Evolutionary conservation across 1,140 invertebrate genomes (phyloP).

Genomic region (Meloidogyne hapla): DNA sequence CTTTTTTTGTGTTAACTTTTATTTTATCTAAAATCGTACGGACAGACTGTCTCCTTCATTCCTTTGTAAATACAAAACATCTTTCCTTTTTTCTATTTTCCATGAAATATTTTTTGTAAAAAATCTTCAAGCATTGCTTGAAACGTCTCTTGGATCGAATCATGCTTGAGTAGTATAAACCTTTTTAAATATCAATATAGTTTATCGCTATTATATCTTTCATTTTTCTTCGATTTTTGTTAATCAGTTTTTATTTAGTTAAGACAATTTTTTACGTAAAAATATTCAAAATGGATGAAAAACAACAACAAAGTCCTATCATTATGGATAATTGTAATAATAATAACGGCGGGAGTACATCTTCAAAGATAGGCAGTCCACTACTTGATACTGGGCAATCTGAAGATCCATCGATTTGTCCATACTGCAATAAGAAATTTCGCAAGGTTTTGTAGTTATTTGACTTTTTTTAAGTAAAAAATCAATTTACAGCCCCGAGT

Average conservation of each 20-base stretch:
- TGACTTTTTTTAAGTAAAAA: background rate
- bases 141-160: too few relatives aligned
- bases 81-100: too few relatives aligned
- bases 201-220: too few relatives aligned
- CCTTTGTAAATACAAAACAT: too few relatives aligned
- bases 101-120: too few relatives aligned
- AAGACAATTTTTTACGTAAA: background rate
- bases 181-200: too few relatives aligned
- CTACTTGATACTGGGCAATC: slow-evolving; percentile 36
- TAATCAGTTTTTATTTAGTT: background rate
- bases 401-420: slow-evolving; percentile 44
- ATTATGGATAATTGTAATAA: background rate
- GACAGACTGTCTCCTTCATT: too few relatives aligned
- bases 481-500: slow-evolving; percentile 52
- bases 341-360: background rate
- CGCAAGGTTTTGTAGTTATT: slow-evolving; percentile 44
- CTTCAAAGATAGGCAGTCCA: slow-evolving; percentile 34
- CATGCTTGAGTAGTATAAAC: too few relatives aligned
- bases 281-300: background rate
- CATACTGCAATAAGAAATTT: slow-evolving; percentile 55
- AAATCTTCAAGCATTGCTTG: too few relatives aligned
- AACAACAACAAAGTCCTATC: background rate
- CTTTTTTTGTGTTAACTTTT: background rate
- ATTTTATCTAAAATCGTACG: too few relatives aligned
- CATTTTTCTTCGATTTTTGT: too few relatives aligned